Conservation (phyloP, 2,113 vertebrate genomes). For the Epinephelus moara region DNA sequence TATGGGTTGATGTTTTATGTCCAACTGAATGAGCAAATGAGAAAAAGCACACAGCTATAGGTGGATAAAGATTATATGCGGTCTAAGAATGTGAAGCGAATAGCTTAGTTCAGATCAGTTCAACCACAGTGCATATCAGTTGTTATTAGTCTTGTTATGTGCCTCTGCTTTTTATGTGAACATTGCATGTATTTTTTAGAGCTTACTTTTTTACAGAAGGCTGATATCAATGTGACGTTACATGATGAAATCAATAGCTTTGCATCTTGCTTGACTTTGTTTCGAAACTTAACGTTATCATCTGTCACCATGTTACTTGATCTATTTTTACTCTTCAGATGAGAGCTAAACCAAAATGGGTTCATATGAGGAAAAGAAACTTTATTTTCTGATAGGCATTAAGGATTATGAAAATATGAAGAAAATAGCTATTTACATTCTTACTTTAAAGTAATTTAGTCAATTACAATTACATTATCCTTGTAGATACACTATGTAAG, state of each 20-base stretch:
- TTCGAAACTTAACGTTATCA: background rate
- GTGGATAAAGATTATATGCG: background rate
- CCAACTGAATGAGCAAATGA: conserved; percentile 30
- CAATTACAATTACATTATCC: background rate
- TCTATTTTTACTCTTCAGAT: conserved; percentile 23
- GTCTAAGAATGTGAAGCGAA: conserved; percentile 1
- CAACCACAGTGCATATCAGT: background rate
- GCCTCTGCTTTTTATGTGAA: background rate
- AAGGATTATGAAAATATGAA: background rate
- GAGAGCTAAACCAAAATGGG: background rate
- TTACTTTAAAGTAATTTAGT: background rate
- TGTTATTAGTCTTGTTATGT: background rate
- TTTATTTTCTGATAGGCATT: background rate
- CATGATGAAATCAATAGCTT: background rate
- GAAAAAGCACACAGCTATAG: background rate
- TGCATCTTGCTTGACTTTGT: conserved; percentile 1
- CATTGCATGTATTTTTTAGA: background rate
- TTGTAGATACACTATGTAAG: background rate
- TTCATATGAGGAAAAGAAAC: background rate
- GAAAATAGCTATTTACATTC: background rate
- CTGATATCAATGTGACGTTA: conserved; percentile 1
- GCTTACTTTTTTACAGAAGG: background rate
- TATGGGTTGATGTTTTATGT: conserved; percentile 41
- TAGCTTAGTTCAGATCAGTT: conserved; percentile 9
- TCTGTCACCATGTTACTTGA: background rate